phyloP scores from a whole-genome alignment of 2,888 invertebrate species.

The Lycia hirtaria region DNA sequence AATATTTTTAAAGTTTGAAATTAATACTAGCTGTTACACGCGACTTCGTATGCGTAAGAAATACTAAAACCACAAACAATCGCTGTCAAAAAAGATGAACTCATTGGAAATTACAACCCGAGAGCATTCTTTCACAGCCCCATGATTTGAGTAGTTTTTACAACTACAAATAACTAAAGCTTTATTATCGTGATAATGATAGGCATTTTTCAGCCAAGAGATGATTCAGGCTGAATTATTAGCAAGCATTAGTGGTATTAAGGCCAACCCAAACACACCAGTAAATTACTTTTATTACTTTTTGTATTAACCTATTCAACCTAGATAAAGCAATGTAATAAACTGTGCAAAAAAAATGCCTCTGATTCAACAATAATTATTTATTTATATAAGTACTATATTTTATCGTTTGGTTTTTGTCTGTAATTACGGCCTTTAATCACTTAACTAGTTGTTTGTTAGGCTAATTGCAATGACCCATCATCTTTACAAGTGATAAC shows the following conservation, averaged over 20 bases:
- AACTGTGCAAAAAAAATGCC: not conserved
- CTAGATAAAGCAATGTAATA: not conserved
- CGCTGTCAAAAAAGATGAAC: too few species aligned
- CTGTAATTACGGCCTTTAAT: not conserved
- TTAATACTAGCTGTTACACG: too few species aligned
- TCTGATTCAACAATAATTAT: not conserved
- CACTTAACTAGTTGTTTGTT: slow-evolving; percentile 1
- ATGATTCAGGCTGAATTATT: slow-evolving; percentile 10
- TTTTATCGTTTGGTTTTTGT: too few species aligned
- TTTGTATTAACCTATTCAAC: slow-evolving; percentile 4
- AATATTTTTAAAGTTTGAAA: too few species aligned
- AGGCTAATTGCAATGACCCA: slow-evolving; percentile 22
- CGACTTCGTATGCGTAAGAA: too few species aligned
- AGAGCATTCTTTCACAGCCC: too few species aligned
- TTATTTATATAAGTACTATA: too few species aligned
- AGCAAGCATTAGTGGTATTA: slow-evolving; percentile 11
- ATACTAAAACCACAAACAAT: too few species aligned
- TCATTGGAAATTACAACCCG: too few species aligned
- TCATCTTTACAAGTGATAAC: slow-evolving; percentile 16
- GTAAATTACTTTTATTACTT: slow-evolving; percentile 10
- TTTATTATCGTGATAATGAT: slow-evolving; percentile 4
- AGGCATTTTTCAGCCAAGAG: slow-evolving; percentile 5
- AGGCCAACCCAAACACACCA: slow-evolving; percentile 7
- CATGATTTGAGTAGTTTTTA: not conserved
- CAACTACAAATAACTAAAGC: not conserved